Evolutionary conservation across 1,140 invertebrate genomes (phyloP).

Genomic region (Phenacoccus solenopsis): DNA sequence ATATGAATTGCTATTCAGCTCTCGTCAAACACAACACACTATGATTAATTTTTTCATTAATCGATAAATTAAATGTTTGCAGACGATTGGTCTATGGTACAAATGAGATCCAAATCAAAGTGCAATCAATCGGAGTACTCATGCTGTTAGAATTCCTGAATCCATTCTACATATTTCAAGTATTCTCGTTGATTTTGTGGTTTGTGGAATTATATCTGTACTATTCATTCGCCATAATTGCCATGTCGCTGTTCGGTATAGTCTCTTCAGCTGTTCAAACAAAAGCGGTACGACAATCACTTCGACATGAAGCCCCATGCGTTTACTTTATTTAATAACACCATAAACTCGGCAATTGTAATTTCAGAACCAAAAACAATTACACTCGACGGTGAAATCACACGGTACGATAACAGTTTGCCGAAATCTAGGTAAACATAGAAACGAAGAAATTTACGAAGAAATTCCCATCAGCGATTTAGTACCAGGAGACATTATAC

Average conservation of each 20-base stretch:
- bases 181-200: conserved; percentile 73
- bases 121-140: conserved; percentile 54
- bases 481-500: conserved; percentile 87
- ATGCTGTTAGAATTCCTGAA: conserved; percentile 72
- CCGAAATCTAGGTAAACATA: conserved; percentile 28
- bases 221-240: conserved; percentile 70
- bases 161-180: conserved; percentile 93
- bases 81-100: conserved; percentile 62
- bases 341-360: conserved; percentile 16
- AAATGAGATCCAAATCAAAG: conserved; percentile 67
- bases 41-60: too few species aligned
- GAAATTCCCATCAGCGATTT: conserved; percentile 44
- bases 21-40: too few species aligned
- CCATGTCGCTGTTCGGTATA: conserved; percentile 78
- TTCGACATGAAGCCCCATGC: conserved; percentile 21
- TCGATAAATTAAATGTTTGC: too few species aligned
- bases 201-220: conserved; percentile 68
- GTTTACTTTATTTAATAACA: too few species aligned
- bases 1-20: too few species aligned
- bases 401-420: conserved; percentile 45
- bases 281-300: conserved; percentile 51
- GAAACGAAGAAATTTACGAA: conserved; percentile 32
- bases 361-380: conserved; percentile 54
- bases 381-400: conserved; percentile 53
- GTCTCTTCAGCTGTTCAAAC: conserved; percentile 70